Evolutionary conservation across 2,888 invertebrate genomes (phyloP).

Genomic region (Plebejus melissa): DNA sequence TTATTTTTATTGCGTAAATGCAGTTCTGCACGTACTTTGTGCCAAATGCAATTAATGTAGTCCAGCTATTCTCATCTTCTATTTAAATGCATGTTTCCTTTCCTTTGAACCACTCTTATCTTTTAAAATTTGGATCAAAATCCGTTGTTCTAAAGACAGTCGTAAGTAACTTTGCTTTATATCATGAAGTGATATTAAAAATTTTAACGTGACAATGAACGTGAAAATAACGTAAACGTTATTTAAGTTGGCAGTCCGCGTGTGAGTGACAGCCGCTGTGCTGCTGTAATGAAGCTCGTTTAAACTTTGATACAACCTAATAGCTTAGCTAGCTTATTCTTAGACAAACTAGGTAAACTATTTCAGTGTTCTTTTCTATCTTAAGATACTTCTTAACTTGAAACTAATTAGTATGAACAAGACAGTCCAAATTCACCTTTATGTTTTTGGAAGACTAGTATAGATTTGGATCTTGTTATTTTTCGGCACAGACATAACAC

Average conservation of each 20-base stretch:
- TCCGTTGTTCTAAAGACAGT: neutral
- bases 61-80: too few relatives aligned
- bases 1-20: too few relatives aligned
- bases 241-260: neutral
- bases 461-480: too few relatives aligned
- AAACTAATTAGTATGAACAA: neutral
- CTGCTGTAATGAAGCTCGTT: constrained; percentile 16
- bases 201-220: neutral
- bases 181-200: neutral
- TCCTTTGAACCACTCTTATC: too few relatives aligned
- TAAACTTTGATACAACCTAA: neutral
- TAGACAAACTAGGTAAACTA: neutral
- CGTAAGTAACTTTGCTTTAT: neutral
- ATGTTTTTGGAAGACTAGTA: neutral
- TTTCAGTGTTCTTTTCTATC: neutral
- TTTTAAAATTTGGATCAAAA: neutral
- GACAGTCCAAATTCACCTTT: neutral
- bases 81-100: too few relatives aligned
- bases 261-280: constrained; percentile 1
- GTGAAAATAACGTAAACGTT: neutral
- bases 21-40: too few relatives aligned
- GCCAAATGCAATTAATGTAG: too few relatives aligned
- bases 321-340: constrained; percentile 2
- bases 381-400: neutral
- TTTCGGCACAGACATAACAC: too few relatives aligned